phyloP scores from a whole-genome alignment of 1,140 invertebrate species.

The Holotrichia oblita region DNA sequence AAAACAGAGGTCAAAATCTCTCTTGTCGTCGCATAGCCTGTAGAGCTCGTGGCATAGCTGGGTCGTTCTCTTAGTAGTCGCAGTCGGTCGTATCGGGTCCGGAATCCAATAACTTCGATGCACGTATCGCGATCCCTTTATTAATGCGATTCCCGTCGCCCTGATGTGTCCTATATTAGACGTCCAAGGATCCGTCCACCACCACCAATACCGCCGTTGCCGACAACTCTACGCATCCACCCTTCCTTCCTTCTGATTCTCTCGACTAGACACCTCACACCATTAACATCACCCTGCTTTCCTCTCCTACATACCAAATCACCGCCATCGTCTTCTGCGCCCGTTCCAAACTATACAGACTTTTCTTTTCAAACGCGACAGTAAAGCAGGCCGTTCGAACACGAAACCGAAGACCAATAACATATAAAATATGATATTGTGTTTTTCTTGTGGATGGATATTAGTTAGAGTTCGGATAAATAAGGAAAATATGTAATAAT shows the following conservation, averaged over 20 bases:
- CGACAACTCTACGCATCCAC: not conserved
- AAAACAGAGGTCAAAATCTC: slow-evolving; percentile 33
- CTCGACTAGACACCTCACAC: not conserved
- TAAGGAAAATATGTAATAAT: too few species aligned
- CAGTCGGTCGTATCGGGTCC: slow-evolving; percentile 19
- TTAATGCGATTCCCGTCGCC: slow-evolving; percentile 34
- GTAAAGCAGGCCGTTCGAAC: not conserved
- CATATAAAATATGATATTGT: not conserved
- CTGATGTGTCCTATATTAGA: slow-evolving; percentile 26
- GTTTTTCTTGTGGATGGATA: too few species aligned
- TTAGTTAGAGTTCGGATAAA: too few species aligned
- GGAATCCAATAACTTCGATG: slow-evolving; percentile 31
- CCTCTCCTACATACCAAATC: not conserved
- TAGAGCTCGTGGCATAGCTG: not conserved
- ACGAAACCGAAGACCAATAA: not conserved
- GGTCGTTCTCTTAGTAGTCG: slow-evolving; percentile 20
- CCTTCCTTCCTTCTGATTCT: not conserved
- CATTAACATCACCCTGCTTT: not conserved
- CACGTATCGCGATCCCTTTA: slow-evolving; percentile 25
- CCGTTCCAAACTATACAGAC: not conserved
- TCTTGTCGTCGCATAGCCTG: slow-evolving; percentile 8
- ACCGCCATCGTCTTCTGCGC: not conserved
- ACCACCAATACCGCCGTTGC: not conserved
- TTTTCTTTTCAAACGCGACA: not conserved
- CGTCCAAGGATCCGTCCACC: not conserved